These are phyloP conservation scores for Polylopha cassiicola DNA, from an alignment of 2,888 invertebrate species.

Conservation along the genomic window DNA sequence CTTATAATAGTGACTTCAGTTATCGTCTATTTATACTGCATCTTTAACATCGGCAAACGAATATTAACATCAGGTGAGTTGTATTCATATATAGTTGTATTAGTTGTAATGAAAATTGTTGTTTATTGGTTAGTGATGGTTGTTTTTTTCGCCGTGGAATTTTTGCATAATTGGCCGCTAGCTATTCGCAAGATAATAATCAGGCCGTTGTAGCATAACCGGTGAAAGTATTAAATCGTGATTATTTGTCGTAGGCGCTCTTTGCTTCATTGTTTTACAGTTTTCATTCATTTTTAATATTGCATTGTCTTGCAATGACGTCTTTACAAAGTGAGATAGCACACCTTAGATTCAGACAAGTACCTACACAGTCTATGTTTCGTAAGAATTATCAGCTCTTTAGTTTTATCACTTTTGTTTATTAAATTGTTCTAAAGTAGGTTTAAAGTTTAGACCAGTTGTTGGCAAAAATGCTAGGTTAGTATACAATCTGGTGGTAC, in stretches of 20 bases:
- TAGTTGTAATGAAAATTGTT: slow-evolving; percentile 22
- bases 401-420: no score
- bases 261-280: slow-evolving; percentile 35
- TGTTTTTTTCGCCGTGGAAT: slow-evolving; percentile 24
- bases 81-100: slow-evolving; percentile 28
- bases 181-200: slow-evolving; percentile 34
- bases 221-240: slow-evolving; percentile 40
- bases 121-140: slow-evolving; percentile 22
- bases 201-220: slow-evolving; percentile 21
- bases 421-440: no score
- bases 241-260: slow-evolving; percentile 16
- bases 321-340: neutral
- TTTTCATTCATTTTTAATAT: slow-evolving; percentile 24
- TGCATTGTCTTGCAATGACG: slow-evolving; percentile 4
- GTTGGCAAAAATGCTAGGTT: no score
- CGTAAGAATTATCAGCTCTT: no score
- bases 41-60: slow-evolving; percentile 41
- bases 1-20: slow-evolving; percentile 48
- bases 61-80: slow-evolving; percentile 49
- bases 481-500: no score
- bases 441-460: no score
- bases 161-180: slow-evolving; percentile 16
- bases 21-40: slow-evolving; percentile 42
- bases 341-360: neutral
- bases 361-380: no score